Evolutionary conservation across 2,888 invertebrate genomes (phyloP).

Genomic region (Drosophila colorata): DNA sequence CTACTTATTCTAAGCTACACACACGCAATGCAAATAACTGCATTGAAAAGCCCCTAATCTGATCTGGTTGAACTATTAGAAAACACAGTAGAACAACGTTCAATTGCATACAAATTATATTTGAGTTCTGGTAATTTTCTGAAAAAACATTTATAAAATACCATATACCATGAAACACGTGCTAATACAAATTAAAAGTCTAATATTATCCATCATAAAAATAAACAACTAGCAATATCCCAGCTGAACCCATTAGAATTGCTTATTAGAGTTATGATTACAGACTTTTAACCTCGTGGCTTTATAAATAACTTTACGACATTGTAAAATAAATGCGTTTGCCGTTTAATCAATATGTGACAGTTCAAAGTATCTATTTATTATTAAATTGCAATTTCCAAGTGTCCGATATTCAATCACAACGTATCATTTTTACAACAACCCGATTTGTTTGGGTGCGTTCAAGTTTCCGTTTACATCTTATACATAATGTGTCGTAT

Average conservation of each 20-base stretch:
- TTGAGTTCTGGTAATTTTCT: too few relatives aligned
- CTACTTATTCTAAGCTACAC: too few relatives aligned
- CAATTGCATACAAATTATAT: too few relatives aligned
- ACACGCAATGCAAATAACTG: too few relatives aligned
- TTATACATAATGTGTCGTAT: background rate
- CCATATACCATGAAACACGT: too few relatives aligned
- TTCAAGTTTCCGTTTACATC: slow-evolving; percentile 13
- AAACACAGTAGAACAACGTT: too few relatives aligned
- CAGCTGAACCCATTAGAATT: background rate
- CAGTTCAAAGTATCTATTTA: slow-evolving; percentile 14
- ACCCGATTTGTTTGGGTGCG: background rate
- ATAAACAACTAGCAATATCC: background rate
- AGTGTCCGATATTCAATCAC: slow-evolving; percentile 19
- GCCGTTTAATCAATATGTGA: slow-evolving; percentile 1
- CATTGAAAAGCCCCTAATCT: too few relatives aligned
- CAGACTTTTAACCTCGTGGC: background rate
- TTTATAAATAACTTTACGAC: slow-evolving; percentile 3
- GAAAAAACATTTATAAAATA: too few relatives aligned
- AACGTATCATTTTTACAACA: slow-evolving; percentile 14
- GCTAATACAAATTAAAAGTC: background rate
- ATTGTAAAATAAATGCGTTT: slow-evolving; percentile 16
- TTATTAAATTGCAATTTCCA: slow-evolving; percentile 7
- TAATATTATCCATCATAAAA: background rate
- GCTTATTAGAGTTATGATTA: background rate
- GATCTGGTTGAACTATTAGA: too few relatives aligned